Evolutionary conservation across 2,888 invertebrate species (phyloP).

Genomic region (Neoaliturus tenellus): DNA sequence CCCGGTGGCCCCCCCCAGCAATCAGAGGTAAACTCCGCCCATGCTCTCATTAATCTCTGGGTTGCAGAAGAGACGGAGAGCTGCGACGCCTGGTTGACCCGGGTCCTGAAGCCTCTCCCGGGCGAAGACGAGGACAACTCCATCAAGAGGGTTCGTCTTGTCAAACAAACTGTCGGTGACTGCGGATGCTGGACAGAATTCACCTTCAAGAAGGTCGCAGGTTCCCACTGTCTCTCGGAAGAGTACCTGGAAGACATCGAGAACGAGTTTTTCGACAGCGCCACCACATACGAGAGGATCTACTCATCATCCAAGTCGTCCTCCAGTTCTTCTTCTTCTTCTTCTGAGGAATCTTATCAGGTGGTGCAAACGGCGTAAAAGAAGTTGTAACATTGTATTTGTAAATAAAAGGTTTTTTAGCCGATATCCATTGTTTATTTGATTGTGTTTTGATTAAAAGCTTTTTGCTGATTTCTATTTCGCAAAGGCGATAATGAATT

Average conservation of each 20-base stretch:
- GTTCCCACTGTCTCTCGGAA: not conserved
- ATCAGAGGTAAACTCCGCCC: too few species aligned
- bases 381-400: not conserved
- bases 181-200: constrained; percentile 26
- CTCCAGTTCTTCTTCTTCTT: not conserved
- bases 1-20: too few species aligned
- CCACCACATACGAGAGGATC: not conserved
- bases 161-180: not conserved
- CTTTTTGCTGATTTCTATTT: too few species aligned
- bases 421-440: not conserved
- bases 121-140: constrained; percentile 3
- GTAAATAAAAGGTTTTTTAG: not conserved
- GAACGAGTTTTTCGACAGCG: not conserved
- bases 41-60: too few species aligned
- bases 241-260: constrained; percentile 8
- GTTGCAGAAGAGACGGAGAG: not conserved
- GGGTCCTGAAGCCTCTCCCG: not conserved
- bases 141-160: not conserved
- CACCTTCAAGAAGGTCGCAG: not conserved
- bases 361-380: not conserved
- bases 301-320: not conserved
- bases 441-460: not conserved
- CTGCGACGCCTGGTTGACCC: not conserved
- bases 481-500: too few species aligned
- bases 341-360: not conserved